These are phyloP conservation scores for Siniperca chuatsi DNA, from an alignment of 2,113 vertebrate species.

Conservation along the genomic window DNA sequence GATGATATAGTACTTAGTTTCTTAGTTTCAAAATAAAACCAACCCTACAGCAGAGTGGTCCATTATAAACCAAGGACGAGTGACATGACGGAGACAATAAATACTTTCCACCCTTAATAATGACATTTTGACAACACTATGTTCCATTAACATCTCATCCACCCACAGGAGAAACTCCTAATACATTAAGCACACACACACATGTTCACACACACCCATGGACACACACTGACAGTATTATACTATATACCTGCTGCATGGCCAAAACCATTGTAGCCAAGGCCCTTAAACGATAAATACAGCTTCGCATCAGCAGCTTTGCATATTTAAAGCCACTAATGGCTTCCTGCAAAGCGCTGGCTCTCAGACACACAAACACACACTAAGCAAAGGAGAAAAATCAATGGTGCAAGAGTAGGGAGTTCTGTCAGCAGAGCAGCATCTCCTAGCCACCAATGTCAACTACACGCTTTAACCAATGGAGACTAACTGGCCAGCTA, in stretches of 20 bases:
- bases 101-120: constrained; percentile 61
- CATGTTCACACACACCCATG: neutral
- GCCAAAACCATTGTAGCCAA: constrained; percentile 71
- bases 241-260: constrained; percentile 62
- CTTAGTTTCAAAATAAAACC: constrained; percentile 29
- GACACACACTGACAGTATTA: constrained; percentile 42
- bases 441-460: constrained; percentile 47
- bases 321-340: constrained; percentile 78
- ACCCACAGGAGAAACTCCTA: constrained; percentile 26
- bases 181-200: constrained; percentile 47
- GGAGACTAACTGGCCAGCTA: constrained; percentile 10
- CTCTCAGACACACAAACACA: constrained; percentile 38
- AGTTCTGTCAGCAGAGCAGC: constrained; percentile 38
- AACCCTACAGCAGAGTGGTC: neutral
- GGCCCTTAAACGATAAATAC: constrained; percentile 70
- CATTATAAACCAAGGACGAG: constrained; percentile 5
- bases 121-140: constrained; percentile 58
- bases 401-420: constrained; percentile 5
- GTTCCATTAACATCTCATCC: constrained; percentile 61
- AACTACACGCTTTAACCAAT: constrained; percentile 7
- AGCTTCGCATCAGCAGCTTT: constrained; percentile 67
- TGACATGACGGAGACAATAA: constrained; percentile 44
- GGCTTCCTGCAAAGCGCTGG: constrained; percentile 58
- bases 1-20: neutral
- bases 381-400: constrained; percentile 59